Evolutionary conservation across 1,140 invertebrate species (phyloP).

Genomic region (Brachionus manjavacas): DNA sequence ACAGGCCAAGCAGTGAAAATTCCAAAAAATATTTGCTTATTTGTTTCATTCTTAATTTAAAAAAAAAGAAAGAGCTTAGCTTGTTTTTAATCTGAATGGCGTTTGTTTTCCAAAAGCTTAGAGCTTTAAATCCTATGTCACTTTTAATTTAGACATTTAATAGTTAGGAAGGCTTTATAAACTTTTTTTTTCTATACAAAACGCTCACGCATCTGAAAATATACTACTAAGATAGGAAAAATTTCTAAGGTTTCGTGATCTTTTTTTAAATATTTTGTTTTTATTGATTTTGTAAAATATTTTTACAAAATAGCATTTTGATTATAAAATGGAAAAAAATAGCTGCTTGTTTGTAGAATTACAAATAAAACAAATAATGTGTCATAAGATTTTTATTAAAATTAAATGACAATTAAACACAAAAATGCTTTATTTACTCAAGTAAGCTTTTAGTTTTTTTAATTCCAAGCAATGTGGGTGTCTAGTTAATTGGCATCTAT

Average conservation of each 20-base stretch:
- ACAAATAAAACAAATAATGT: constrained; percentile 14
- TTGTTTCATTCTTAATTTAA: not conserved
- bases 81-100: not conserved
- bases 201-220: not conserved
- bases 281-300: not conserved
- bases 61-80: not conserved
- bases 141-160: constrained; percentile 27
- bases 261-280: not conserved
- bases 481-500: not conserved
- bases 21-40: not conserved
- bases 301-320: not conserved
- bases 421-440: constrained; percentile 14
- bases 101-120: constrained; percentile 8
- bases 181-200: not conserved
- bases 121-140: constrained; percentile 15
- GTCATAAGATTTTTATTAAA: constrained; percentile 7
- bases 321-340: not conserved
- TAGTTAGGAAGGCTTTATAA: not conserved
- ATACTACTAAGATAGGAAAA: not conserved
- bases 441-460: not conserved
- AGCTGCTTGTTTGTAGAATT: not conserved
- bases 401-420: constrained; percentile 20
- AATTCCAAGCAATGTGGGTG: not conserved
- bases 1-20: not conserved
- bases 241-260: constrained; percentile 2